These are phyloP conservation scores for Aricia agestis DNA, from an alignment of 1,140 invertebrate genomes.

Conservation along the genomic window DNA sequence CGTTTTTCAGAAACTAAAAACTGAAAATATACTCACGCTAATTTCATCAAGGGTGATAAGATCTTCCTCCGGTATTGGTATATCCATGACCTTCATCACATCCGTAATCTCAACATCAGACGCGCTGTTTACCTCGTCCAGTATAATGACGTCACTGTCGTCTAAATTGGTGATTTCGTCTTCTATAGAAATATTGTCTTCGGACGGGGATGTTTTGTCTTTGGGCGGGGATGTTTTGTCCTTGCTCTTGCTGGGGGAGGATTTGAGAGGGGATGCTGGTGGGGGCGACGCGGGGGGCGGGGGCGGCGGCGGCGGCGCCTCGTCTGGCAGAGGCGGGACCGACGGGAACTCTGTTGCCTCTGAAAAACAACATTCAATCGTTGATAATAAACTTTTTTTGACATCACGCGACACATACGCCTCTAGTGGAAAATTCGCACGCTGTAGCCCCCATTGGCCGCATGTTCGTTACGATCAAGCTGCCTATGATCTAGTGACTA, in stretches of 20 bases:
- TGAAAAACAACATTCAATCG: conserved; percentile 28
- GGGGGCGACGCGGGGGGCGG: conserved; percentile 43
- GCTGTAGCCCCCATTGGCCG: too few species aligned
- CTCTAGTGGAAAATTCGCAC: too few species aligned
- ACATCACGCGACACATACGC: too few species aligned
- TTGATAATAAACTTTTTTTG: too few species aligned
- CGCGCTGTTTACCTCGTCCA: conserved; percentile 20
- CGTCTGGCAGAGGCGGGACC: conserved; percentile 76
- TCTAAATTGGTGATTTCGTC: not conserved
- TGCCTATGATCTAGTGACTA: too few species aligned
- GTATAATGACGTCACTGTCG: not conserved
- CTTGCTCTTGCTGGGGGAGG: not conserved
- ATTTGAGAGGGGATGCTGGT: not conserved
- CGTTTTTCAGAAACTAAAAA: too few species aligned
- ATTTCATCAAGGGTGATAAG: conserved; percentile 45
- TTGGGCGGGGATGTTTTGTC: too few species aligned
- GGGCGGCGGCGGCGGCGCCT: conserved; percentile 52
- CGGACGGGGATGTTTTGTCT: not conserved
- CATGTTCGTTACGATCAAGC: too few species aligned
- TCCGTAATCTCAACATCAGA: conserved; percentile 40
- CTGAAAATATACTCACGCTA: conserved; percentile 5
- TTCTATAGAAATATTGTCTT: not conserved
- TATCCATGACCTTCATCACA: conserved; percentile 43
- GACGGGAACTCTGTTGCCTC: conserved; percentile 62
- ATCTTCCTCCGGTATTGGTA: conserved; percentile 44